These are phyloP conservation scores for Drosophila anceps DNA, from an alignment of 2,888 invertebrate species.

Conservation along the genomic window DNA sequence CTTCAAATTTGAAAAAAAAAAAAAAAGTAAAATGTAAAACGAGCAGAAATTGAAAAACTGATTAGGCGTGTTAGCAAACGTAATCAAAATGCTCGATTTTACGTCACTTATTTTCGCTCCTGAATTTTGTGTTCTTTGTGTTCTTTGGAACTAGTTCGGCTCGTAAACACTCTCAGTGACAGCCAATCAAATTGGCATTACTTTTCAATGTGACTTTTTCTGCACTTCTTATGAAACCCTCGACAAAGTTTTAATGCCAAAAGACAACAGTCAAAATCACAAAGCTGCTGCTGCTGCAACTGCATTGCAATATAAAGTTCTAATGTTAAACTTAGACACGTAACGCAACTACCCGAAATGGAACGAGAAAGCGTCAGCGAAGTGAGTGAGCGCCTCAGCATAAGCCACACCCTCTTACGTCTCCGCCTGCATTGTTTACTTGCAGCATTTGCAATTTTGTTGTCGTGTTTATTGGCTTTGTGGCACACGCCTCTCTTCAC, in stretches of 20 bases:
- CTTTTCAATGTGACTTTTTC: conserved; percentile 14
- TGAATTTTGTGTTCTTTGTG: too few species aligned
- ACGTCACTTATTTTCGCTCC: not conserved
- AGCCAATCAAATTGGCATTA: conserved; percentile 20
- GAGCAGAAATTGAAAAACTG: too few species aligned
- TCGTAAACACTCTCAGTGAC: not conserved
- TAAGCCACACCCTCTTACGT: not conserved
- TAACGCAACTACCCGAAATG: conserved; percentile 32
- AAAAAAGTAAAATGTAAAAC: not conserved
- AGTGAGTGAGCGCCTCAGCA: not conserved
- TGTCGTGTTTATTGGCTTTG: conserved; percentile 60
- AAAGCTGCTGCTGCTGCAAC: not conserved
- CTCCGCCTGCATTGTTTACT: conserved; percentile 10
- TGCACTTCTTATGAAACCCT: conserved; percentile 8
- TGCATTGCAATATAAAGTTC: conserved; percentile 28
- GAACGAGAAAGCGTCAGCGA: not conserved
- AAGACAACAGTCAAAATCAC: conserved; percentile 11
- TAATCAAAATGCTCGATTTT: not conserved
- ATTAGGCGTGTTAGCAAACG: not conserved
- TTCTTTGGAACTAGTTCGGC: not conserved
- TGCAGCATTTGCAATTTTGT: conserved; percentile 39
- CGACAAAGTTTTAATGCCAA: conserved; percentile 22
- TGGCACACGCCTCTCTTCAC: conserved; percentile 17
- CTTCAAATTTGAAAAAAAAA: not conserved
- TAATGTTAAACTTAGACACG: conserved; percentile 47